Evolutionary conservation across 2,797 vertebrate genomes (phyloP).

Genomic region (Sciurus vulgaris): DNA sequence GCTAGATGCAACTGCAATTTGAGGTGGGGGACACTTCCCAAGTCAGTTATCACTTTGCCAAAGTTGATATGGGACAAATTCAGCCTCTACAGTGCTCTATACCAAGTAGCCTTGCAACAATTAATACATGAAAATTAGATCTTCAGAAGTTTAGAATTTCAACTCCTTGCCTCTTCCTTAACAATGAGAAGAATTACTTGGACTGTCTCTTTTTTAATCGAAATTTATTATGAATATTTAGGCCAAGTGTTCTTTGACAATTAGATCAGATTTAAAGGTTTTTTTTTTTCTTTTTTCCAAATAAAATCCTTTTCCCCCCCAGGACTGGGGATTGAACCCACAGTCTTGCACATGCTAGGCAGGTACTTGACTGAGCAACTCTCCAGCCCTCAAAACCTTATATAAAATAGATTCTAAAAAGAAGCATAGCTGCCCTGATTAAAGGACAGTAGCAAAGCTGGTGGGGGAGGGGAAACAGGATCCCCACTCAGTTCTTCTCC

Average conservation of each 20-base stretch:
- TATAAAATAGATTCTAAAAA: neutral
- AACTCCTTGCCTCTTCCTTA: neutral
- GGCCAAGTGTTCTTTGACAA: neutral
- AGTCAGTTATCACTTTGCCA: neutral
- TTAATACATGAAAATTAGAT: conserved; percentile 17
- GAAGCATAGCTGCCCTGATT: neutral
- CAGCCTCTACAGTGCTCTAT: neutral
- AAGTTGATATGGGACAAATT: neutral
- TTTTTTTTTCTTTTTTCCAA: neutral
- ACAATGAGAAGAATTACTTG: neutral
- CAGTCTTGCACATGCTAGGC: neutral
- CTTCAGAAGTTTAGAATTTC: neutral
- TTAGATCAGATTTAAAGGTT: neutral
- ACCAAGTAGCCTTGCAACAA: neutral
- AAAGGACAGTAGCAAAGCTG: neutral
- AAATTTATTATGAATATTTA: conserved; percentile 38
- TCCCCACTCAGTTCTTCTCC: neutral
- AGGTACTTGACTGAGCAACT: neutral
- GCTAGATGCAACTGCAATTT: neutral
- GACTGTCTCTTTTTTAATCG: neutral
- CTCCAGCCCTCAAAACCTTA: neutral
- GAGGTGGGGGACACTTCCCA: neutral
- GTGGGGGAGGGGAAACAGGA: neutral
- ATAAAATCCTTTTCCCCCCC: neutral
- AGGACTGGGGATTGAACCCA: neutral